Base-by-base conservation (phyloP, 2,888 invertebrate genomes). In the Pyrrhosoma nymphula region DNA sequence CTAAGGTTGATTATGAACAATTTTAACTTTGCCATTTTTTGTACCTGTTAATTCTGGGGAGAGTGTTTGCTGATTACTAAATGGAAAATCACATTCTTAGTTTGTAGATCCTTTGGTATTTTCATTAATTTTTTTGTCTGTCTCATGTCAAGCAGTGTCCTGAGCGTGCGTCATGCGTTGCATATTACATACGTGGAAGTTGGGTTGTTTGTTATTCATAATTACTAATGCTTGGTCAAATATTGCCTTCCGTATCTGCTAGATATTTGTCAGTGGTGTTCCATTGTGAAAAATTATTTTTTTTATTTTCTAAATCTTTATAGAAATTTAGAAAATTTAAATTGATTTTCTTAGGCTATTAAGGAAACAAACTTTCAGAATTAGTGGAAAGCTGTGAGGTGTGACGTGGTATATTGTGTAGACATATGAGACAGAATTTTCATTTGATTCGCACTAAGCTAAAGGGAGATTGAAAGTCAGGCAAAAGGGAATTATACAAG, bases 1-100 rank as follows among this genome's bases (percentile, higher is more conserved):
- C 91, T 63, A 63, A 91, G 20, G 69, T 69, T 93, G 69, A 63
- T 47, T n/a, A 69, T 69, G 39, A 93, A 63, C n/a, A 39, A 75
- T 93, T 69, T 63, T n/a, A 39, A 47, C 47, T 18, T 39, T 47
- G 0, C 16, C 10, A 23, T 89, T 47, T 26, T 56, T 56, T 56
- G 47, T 39, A 47, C 89, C n/a, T 55, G 55, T 47, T 55, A 26
- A 14, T 10, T 56, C 89, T 56, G 47, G 89, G 55, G 26, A 89
- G 18, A n/a, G 56, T 16, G 47, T 56, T 89, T 56, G 12, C 18
- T 56, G 56, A 56, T 89, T 56, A 26, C 26, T 89, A 26, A 18
- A n/a, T n/a, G 56, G 47, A 55, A 55, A 47, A 55, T 20, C 56
- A 39, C 26, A 47, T 88, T 88, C 3, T 23, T 47, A 47, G 88